Base-by-base conservation (phyloP, 2,888 invertebrate species). In the Drosophila neonasuta region DNA sequence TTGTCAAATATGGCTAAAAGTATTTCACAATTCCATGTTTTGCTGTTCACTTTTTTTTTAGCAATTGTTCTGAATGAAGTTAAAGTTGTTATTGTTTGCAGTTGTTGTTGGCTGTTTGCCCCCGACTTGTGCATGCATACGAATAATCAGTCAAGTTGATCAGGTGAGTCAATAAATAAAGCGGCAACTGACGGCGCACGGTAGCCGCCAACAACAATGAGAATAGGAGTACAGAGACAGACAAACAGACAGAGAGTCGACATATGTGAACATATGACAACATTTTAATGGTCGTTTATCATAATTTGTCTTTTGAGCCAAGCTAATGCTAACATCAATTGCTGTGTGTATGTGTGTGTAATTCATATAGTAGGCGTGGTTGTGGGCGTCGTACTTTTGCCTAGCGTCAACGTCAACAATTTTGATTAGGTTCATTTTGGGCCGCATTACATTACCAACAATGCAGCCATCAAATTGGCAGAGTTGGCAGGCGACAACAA, bases 111-210 rank as follows among this genome's bases (percentile, higher is more conserved):
- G 29, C 68, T n/a, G 45, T 54, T 62, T 62, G 58, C 30, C 60
- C 24, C 60, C 39, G 49, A 48, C 52, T 58, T 58, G 84, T 87
- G 89, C 90, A 89, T 89, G 89, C 86, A 87, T 83, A 79, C 84
- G 77, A 84, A 82, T 90, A 90, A 90, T 90, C 90, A 89, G 89
- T 89, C 90, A 90, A 87, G 79, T 85, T 89, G 88, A 88, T 89
- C 89, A 80, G 80, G 82, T 86, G 78, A 89, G 90, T 89, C 89
- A 90, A 90, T 90, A 90, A 90, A 90, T 89, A 89, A 89, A 77
- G 68, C 63, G 63, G 20, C 68, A 66, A 66, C 71, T 49, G 71
- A 63, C 75, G 69, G 61, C 64, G 59, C 69, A 77, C 79, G 64
- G 75, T 70, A 78, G 79, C 70, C 50, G 45, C 60, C 34, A 49